Conservation (phyloP, 2,888 invertebrate genomes). For the Shargacucullia verbasci region DNA sequence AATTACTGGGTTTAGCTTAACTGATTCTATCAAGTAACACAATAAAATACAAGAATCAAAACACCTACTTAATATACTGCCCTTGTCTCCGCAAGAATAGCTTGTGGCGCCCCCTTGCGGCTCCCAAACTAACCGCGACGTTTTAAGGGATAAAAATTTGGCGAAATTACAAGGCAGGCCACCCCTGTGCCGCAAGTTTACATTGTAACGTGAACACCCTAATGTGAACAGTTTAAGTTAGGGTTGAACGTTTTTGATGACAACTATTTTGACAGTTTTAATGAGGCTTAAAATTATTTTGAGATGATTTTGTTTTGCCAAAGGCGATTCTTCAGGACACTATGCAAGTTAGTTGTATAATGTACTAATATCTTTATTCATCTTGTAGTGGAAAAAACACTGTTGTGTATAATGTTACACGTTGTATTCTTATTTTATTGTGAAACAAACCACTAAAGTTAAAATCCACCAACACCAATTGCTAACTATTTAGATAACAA, state of each 20-base stretch:
- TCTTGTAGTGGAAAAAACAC: no score
- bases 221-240: slow-evolving; percentile 83
- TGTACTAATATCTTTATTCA: no score
- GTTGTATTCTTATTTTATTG: no score
- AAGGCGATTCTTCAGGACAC: no score
- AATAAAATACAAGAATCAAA: slow-evolving; percentile 66
- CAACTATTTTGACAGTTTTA: neutral
- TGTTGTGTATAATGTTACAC: no score
- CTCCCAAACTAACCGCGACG: slow-evolving; percentile 72
- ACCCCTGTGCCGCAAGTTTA: slow-evolving; percentile 81
- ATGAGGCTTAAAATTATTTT: neutral
- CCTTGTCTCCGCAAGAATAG: slow-evolving; percentile 69
- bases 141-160: slow-evolving; percentile 85
- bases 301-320: neutral
- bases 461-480: no score
- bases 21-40: neutral
- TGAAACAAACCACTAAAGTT: no score
- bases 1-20: no score
- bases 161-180: slow-evolving; percentile 86
- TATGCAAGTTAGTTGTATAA: no score
- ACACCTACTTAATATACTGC: slow-evolving; percentile 74
- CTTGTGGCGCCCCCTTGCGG: slow-evolving; percentile 65
- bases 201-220: slow-evolving; percentile 88
- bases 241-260: slow-evolving; percentile 64
- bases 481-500: no score